Evolutionary conservation across 2,797 vertebrate genomes (phyloP), one percentile per base, ranked within the genome.

Genomic region (Coranthus polyacanthus): DNA sequence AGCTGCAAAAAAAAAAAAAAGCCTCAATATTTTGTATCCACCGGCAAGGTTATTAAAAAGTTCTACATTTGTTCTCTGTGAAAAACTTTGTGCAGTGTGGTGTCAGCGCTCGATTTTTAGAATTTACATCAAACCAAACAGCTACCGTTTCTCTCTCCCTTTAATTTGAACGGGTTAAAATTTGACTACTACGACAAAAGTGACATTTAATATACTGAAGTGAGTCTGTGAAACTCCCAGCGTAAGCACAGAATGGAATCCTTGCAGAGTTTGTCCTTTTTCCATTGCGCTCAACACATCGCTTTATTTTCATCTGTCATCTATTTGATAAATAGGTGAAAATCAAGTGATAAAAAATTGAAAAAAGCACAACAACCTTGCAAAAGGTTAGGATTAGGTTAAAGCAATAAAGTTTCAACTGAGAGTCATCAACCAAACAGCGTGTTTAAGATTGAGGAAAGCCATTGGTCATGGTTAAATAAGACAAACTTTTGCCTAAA

Each of bases 381-480:
- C 56, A 58, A 53, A 46, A 51, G 20, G 36, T 52, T 47, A n/a
- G 65, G 60, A 74, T 65, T 50, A 62, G 43, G 61, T 82, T 66
- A 59, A 57, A 36, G 42, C 36, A 52, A 66, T 54, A 20, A 9
- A 55, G 54, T 54, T 29, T 24, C 65, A 50, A 3, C 66, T 76
- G 60, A 78, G 54, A 58, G 67, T 83, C 44, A 37, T 56, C 36
- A 65, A 51, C 49, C 52, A 65, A 57, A 81, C 57, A 12, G 42
- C 66, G 84, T 68, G 59, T 72, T 65, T 81, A 67, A 67, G 11
- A 9, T 64, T 61, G 49, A 56, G 65, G 36, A 62, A 73, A 84
- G 24, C 15, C 47, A 52, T 59, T 39, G 49, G 63, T 71, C 45
- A 78, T 29, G 52, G 38, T 70, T 52, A 52, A 72, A 76, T 37